phyloP scores from a whole-genome alignment of 2,888 invertebrate species.

The Congeria kusceri region DNA sequence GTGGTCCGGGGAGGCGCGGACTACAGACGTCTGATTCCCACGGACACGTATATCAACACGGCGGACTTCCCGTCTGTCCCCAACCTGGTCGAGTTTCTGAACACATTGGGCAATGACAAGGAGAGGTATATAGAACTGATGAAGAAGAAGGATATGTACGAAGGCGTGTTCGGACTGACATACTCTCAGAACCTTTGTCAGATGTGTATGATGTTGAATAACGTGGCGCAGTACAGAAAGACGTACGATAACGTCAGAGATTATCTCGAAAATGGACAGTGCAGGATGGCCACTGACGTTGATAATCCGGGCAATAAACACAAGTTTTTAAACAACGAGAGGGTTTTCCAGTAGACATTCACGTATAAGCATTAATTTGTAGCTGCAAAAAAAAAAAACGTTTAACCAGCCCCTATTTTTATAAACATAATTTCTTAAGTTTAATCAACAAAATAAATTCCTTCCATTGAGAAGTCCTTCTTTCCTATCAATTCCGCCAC shows the following conservation, averaged over 20 bases:
- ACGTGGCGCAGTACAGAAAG: neutral
- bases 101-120: neutral
- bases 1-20: constrained; percentile 15
- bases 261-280: constrained; percentile 1
- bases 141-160: constrained; percentile 10
- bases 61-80: neutral
- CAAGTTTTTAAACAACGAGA: no score
- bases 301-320: no score
- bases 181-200: neutral
- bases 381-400: no score
- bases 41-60: constrained; percentile 6
- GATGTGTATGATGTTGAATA: constrained; percentile 8
- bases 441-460: no score
- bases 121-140: neutral
- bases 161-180: neutral
- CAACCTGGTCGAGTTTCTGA: constrained; percentile 5
- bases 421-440: no score
- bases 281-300: neutral
- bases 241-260: neutral
- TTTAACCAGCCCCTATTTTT: no score
- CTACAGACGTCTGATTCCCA: constrained; percentile 9
- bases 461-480: no score
- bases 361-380: no score
- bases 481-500: no score
- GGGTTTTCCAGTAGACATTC: no score